These are phyloP conservation scores for Mastomys natalensis DNA, from an alignment of 2,113 vertebrate genomes.

Conservation along the genomic window DNA sequence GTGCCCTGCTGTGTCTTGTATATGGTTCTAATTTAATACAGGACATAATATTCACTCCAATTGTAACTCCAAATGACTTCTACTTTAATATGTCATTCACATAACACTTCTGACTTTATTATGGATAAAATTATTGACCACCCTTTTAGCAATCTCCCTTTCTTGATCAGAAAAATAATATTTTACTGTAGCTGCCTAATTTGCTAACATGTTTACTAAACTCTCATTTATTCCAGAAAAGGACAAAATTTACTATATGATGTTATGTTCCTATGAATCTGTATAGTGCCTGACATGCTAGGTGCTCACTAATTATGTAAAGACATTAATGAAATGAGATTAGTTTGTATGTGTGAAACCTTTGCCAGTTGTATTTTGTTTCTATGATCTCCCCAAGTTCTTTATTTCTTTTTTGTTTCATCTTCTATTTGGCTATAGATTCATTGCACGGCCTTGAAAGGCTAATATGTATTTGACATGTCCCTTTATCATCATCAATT, in stretches of 20 bases:
- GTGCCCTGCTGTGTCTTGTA: neutral
- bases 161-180: conserved; percentile 46
- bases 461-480: neutral
- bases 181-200: conserved; percentile 43
- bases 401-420: neutral
- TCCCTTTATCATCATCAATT: neutral
- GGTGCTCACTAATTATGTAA: conserved; percentile 27
- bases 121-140: neutral
- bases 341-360: neutral
- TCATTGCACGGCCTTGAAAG: neutral
- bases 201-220: conserved; percentile 47
- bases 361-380: neutral
- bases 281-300: neutral
- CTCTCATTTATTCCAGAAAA: conserved; percentile 17
- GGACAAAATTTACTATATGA: neutral
- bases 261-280: conserved; percentile 20
- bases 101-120: conserved; percentile 40
- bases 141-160: neutral
- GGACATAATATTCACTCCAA: neutral
- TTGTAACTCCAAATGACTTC: neutral
- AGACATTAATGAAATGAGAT: conserved; percentile 30
- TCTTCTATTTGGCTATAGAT: neutral
- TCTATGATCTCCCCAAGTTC: neutral
- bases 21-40: neutral
- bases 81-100: neutral